Evolutionary conservation across 2,888 invertebrate species (phyloP).

Genomic region (Neoitamus cyanurus): DNA sequence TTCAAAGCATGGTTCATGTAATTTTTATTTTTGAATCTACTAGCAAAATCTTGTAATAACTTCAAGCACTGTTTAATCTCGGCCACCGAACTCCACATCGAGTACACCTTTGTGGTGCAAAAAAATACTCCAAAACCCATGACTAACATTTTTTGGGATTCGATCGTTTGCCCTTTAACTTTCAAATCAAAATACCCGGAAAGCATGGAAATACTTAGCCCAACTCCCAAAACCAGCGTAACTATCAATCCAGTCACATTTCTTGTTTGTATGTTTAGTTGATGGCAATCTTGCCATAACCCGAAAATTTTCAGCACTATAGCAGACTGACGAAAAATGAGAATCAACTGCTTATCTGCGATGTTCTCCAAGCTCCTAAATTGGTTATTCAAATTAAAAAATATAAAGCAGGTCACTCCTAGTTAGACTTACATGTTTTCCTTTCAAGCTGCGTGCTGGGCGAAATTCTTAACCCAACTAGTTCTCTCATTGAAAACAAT

Average conservation of each 20-base stretch:
- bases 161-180: neutral
- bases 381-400: too few species aligned
- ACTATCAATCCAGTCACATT: neutral
- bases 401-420: too few species aligned
- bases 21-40: neutral
- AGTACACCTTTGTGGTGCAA: neutral
- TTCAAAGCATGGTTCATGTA: neutral
- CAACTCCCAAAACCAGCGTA: neutral
- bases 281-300: neutral
- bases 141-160: neutral
- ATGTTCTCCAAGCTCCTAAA: neutral
- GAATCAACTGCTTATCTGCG: neutral
- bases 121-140: neutral
- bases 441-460: too few species aligned
- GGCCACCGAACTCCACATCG: neutral
- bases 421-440: too few species aligned
- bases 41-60: neutral
- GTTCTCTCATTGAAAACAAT: too few species aligned
- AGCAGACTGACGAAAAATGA: neutral
- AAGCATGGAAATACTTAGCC: neutral
- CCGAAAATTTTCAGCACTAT: neutral
- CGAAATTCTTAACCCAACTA: too few species aligned
- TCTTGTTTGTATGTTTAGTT: neutral
- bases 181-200: neutral
- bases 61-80: neutral